Evolutionary conservation across 2,888 invertebrate species (phyloP).

Genomic region (Drosophila mettleri): DNA sequence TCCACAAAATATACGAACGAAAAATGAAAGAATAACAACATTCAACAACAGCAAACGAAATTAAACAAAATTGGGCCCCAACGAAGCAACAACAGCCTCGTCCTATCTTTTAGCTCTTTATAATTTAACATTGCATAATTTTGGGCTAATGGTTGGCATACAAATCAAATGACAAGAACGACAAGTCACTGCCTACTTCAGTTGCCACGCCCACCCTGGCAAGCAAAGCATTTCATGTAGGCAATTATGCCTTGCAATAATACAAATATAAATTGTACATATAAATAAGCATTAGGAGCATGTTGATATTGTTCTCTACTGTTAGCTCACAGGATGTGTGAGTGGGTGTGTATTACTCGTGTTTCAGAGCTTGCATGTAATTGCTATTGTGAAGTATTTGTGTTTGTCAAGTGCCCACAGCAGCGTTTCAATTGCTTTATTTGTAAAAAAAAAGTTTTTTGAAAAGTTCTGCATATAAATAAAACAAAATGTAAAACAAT

Average conservation of each 20-base stretch:
- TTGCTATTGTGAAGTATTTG: conserved; percentile 40
- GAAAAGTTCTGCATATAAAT: not conserved
- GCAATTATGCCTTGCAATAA: conserved; percentile 60
- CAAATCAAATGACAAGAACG: conserved; percentile 36
- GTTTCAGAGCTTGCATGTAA: conserved; percentile 11
- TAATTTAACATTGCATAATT: conserved; percentile 52
- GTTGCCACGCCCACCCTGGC: conserved; percentile 18
- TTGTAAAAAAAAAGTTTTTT: not conserved
- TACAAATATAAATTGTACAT: conserved; percentile 11
- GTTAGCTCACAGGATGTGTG: conserved; percentile 4
- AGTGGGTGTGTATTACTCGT: conserved; percentile 1
- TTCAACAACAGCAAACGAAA: conserved; percentile 22
- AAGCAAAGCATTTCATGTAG: conserved; percentile 52
- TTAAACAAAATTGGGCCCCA: conserved; percentile 43
- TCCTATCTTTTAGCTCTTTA: conserved; percentile 30
- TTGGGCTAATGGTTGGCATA: conserved; percentile 29
- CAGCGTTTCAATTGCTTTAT: conserved; percentile 8
- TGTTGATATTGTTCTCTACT: conserved; percentile 3
- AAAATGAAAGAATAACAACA: not conserved
- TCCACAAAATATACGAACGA: conserved; percentile 9
- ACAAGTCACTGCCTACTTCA: conserved; percentile 18
- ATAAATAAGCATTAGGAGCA: not conserved
- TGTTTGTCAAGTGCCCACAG: conserved; percentile 15
- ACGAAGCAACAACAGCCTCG: conserved; percentile 38
- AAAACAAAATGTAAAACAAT: not conserved